Conservation (phyloP, 2,888 invertebrate species). For the Blastobasis lacticolella region DNA sequence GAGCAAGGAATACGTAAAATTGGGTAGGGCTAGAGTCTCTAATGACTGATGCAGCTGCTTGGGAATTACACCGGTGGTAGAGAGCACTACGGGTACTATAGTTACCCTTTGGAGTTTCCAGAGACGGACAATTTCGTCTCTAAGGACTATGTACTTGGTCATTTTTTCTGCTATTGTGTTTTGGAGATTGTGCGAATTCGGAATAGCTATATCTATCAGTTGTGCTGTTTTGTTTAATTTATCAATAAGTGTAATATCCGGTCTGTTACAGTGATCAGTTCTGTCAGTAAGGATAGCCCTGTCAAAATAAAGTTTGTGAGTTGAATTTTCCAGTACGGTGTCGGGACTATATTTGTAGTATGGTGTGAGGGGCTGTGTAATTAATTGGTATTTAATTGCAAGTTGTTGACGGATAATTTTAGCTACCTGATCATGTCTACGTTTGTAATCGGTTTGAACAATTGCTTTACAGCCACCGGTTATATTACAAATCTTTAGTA, state of each 20-base stretch:
- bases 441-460: conserved; percentile 7
- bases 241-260: conserved; percentile 6
- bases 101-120: conserved; percentile 1
- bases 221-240: conserved; percentile 8
- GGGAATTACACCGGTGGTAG: conserved; percentile 1
- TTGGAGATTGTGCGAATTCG: conserved; percentile 12
- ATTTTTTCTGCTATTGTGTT: conserved; percentile 12
- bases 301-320: background rate
- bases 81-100: conserved; percentile 1
- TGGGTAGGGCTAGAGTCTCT: background rate
- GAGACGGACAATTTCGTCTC: conserved; percentile 1
- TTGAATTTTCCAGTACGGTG: conserved; percentile 3
- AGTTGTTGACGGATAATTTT: conserved; percentile 10
- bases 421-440: conserved; percentile 9
- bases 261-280: no score
- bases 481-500: no score
- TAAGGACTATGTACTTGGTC: conserved; percentile 7
- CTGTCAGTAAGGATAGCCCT: conserved; percentile 1
- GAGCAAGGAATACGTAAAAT: background rate
- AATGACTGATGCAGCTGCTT: conserved; percentile 1
- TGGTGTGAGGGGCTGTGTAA: background rate
- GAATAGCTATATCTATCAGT: conserved; percentile 10
- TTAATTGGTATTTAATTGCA: conserved; percentile 1
- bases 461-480: conserved; percentile 7
- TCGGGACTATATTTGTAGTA: conserved; percentile 10